Base-by-base conservation (phyloP, 2,888 invertebrate genomes). In the Saturnia pavonia region DNA sequence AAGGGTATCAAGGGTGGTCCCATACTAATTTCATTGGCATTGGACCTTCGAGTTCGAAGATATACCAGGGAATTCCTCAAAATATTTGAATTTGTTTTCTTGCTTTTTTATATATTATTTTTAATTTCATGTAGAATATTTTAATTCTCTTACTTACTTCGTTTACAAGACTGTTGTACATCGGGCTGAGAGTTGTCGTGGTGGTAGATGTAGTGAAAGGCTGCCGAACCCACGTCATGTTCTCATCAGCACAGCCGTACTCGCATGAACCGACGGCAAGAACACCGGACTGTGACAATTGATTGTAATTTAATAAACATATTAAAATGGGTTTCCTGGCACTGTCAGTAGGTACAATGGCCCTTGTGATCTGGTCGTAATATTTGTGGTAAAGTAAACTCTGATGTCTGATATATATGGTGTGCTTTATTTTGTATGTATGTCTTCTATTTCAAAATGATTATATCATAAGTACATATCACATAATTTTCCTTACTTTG, bases 261-360 rank as follows among this genome's bases (percentile, higher is more conserved):
- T 95, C 95, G 82, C 97, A 97, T 54, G 95, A 94, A 40, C 95
- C 95, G 72, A 97, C 92, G 63, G 95, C 94, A 69, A 97, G 88
- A 7, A 94, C 94, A 16, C 97, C 97, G 71, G 92, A 84, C 94
- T 95, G 83, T 22, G 69, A 66, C 27, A 71, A 48, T 19, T 65
- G 8, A 8, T 42, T 51, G 54, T 43, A 42, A 19, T n/a, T 57
- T 25, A 57, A 25, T 57, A 54, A 34, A n/a, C 19, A 65, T 42
- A 19, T 25, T 14, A 3, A 3, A 43, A 67, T 27, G 19, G 57
- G 25, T 69, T 54, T 43, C 19, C 25, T 27, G 14, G 42, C 25
- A 57, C 22, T 19, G 25, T 25, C 25, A 22, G n/a, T n/a, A n/a
- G n/a, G n/a, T 51, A n/a, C n/a, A 51, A 51, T 1, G 19, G 16